Evolutionary conservation across 1,140 invertebrate species (phyloP), one percentile per base, ranked within the genome.

Genomic region (Papilio dardanus): DNA sequence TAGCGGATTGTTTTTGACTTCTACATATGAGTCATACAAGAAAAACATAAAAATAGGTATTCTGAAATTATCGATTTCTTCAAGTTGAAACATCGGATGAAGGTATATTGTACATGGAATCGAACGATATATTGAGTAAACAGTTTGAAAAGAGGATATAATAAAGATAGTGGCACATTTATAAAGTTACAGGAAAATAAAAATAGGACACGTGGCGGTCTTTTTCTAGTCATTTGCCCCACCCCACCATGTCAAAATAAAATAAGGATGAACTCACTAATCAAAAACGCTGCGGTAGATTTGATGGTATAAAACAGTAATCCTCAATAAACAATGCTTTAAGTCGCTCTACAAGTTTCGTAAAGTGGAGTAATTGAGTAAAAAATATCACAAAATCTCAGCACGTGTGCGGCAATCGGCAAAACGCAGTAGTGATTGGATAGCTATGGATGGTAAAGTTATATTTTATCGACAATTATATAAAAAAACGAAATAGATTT

Each of bases 121-220:
- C 40, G 24, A 40, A 40, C 21, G 31, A 24, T 31, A 16, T 19
- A 21, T n/a, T 21, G 2, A 16, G 16, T 67, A 68, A 69, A 14
- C 35, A 68, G 24, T 37, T 40, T 6, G 10, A 3, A 28, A 69
- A 42, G 24, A 21, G 35, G 5, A 24, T 42, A 40, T 37, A 50
- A 46, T 31, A 10, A 79, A 82, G 88, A 85, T 69, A 8, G 28
- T 1, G 71, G 74, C 65, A 54, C 42, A 75, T 62, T 31, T 6
- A 4, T 42, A 78, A 81, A 83, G 77, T 78, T 46, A 75, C 69
- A 40, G 66, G 78, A 83, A 84, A 83, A 81, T 78, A 84, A 84
- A 91, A 85, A 79, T 86, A 90, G 87, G 89, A 93, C 91, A 93
- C 91, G 91, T 93, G 91, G 91, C 91, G 87, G 82, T 83, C 86